A percentile compares a stretch with the other conserved stretches of the same genome.
These are phyloP conservation scores for Aphelinus certus DNA, from an alignment of 1,140 invertebrate genomes.

Conservation along the genomic window DNA sequence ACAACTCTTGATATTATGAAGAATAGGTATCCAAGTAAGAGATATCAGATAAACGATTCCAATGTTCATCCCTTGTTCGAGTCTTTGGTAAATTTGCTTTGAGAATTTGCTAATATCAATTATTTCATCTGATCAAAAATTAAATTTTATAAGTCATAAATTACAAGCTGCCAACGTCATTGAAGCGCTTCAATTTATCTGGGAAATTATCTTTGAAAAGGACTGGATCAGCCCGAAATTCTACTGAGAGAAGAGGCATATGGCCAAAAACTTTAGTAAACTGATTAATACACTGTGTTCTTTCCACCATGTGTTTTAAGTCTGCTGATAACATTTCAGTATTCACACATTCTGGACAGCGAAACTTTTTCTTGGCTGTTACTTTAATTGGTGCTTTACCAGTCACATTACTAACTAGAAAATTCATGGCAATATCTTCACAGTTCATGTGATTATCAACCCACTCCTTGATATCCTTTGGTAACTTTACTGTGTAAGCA, in stretches of 20 bases:
- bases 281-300: slow-evolving; percentile 90
- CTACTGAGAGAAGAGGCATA: slow-evolving; percentile 89
- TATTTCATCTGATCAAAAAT: neutral
- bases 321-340: slow-evolving; percentile 95
- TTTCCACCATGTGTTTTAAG: slow-evolving; percentile 90
- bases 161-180: slow-evolving; percentile 89
- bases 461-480: slow-evolving; percentile 81
- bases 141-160: neutral
- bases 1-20: too few relatives aligned
- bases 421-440: slow-evolving; percentile 96
- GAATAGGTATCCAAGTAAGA: too few relatives aligned
- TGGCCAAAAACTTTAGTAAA: slow-evolving; percentile 85
- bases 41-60: too few relatives aligned
- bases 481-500: slow-evolving; percentile 86
- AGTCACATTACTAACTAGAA: slow-evolving; percentile 89
- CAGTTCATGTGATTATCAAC: slow-evolving; percentile 94
- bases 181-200: slow-evolving; percentile 87
- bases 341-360: slow-evolving; percentile 94
- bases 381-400: slow-evolving; percentile 91
- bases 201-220: slow-evolving; percentile 91
- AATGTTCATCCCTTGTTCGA: too few relatives aligned
- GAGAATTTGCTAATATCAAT: too few relatives aligned
- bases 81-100: too few relatives aligned
- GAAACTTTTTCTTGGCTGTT: slow-evolving; percentile 96
- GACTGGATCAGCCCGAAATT: slow-evolving; percentile 95